These are phyloP conservation scores for Sebastes dallii DNA, from an alignment of 2,797 vertebrate species.

Conservation along the genomic window DNA sequence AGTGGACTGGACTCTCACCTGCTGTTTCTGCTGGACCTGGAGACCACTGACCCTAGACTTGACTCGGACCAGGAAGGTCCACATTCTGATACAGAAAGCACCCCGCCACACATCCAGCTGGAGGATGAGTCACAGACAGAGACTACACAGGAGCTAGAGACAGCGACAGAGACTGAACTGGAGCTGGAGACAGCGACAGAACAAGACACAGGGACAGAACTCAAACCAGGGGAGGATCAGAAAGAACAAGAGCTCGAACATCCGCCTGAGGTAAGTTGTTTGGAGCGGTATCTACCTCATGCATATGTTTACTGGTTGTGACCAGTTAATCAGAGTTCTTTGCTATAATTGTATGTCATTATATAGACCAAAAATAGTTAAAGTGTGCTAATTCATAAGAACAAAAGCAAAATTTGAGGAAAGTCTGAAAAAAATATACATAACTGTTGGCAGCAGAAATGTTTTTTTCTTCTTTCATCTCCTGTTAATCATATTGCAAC, in stretches of 20 bases:
- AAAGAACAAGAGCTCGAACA: constrained; percentile 15
- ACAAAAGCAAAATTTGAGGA: neutral
- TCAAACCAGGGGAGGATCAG: constrained; percentile 32
- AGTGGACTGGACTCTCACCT: constrained; percentile 71
- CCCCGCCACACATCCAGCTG: constrained; percentile 44
- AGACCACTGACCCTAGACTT: neutral
- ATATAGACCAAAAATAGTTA: neutral
- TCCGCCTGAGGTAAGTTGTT: constrained; percentile 42
- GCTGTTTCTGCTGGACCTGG: constrained; percentile 56
- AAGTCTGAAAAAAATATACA: neutral
- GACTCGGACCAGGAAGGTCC: neutral
- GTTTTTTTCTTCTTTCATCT: neutral
- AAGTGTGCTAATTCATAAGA: neutral
- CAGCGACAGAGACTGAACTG: neutral
- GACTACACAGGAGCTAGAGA: neutral
- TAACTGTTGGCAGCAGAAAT: neutral
- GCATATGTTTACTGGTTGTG: neutral
- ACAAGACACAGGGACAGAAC: neutral
- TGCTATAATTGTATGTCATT: neutral
- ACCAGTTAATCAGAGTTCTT: neutral
- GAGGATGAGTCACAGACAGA: constrained; percentile 7
- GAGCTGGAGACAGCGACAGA: constrained; percentile 14
- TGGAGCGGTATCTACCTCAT: neutral
- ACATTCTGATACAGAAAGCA: constrained; percentile 16
- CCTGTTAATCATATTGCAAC: neutral